Conservation (phyloP, 1,140 invertebrate species). For the Babylonia areolata region DNA sequence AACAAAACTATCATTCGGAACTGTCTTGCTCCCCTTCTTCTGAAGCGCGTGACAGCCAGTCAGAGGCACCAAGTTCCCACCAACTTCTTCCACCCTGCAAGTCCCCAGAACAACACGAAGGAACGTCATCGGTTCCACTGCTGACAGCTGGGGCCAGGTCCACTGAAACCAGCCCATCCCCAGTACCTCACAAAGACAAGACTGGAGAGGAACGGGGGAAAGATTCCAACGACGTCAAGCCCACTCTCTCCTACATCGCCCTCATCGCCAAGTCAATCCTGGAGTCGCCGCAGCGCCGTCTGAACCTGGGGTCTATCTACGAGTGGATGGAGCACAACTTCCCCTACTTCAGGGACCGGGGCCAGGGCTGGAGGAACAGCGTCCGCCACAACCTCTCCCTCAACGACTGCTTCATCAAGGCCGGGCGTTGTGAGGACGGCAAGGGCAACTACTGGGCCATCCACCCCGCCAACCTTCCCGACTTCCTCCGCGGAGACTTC, state of each 20-base stretch:
- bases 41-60: neutral
- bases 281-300: constrained; percentile 62
- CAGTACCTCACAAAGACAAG: constrained; percentile 20
- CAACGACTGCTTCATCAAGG: constrained; percentile 75
- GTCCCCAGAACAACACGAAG: neutral
- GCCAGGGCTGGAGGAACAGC: constrained; percentile 74
- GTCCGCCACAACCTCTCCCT: constrained; percentile 75
- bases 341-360: constrained; percentile 69
- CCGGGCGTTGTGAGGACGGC: constrained; percentile 72
- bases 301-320: constrained; percentile 72
- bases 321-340: constrained; percentile 72
- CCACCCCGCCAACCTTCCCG: constrained; percentile 96
- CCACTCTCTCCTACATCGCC: constrained; percentile 71
- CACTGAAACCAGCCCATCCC: neutral
- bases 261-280: constrained; percentile 71
- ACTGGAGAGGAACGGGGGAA: constrained; percentile 54
- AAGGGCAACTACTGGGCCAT: constrained; percentile 92
- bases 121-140: neutral
- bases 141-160: neutral
- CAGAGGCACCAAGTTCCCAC: too few relatives aligned
- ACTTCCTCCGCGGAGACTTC: constrained; percentile 97
- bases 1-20: neutral
- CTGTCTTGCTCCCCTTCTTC: neutral
- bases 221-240: constrained; percentile 62
- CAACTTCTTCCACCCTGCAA: neutral